Base-by-base conservation (phyloP, 2,797 vertebrate species). In the Thripadectes ignobilis region DNA sequence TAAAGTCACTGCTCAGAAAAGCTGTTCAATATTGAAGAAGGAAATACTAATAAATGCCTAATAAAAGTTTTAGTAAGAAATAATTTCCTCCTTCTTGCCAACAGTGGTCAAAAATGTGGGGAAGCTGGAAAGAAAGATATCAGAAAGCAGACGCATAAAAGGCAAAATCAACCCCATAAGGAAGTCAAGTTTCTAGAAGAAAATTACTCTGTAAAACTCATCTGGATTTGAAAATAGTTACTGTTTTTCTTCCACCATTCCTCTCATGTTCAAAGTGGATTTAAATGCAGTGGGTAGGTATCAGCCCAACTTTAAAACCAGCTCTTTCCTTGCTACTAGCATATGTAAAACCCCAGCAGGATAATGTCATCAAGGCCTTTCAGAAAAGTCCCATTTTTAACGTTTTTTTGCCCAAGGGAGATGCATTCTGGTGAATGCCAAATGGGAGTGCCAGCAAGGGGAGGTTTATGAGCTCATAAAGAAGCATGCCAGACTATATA, bases 11-110 rank as follows among this genome's bases (percentile, higher is more conserved):
- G 27, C 3, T 4, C 62, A 86, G 55, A 88, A 92, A 94, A 91
- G 22, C 45, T 0, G 0, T 51, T 89, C 58, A 72, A 5, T 58
- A 72, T 59, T 6, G 1, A 89, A 95, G 69, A 80, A 69, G 82
- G 85, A 92, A 94, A 92, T 68, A 86, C 69, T 92, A 95, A 93
- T 83, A 91, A 76, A 46, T 78, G 43, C 66, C 59, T 67, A 96
- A 91, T 93, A 94, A 95, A 93, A 89, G 55, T 92, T 92, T 93
- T 68, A 88, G 85, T 75, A 92, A 91, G 95, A 84, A 96, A 80
- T 39, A 41, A 39, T 91, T 96, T 89, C 69, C 72, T 84, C n/a
- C 75, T 88, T 45, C 62, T 93, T 88, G 75, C 72, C 93, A 93
- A 32, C 30, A 91, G 54, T 0, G 7, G 85, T 91, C 51, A 83